Conservation (phyloP, 2,888 invertebrate genomes). For the Trachelus tabidus region DNA sequence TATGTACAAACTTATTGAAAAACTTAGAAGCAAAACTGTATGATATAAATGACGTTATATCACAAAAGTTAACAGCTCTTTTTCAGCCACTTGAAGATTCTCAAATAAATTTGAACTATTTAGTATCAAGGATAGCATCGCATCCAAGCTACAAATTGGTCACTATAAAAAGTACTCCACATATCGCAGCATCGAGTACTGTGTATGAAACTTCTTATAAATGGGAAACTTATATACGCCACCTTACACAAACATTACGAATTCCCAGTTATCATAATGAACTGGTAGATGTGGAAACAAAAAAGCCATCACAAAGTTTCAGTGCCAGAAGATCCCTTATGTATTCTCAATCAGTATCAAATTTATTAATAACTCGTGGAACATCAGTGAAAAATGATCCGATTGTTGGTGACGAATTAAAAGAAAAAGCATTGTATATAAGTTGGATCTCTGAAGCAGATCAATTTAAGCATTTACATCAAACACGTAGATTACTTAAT, state of each 20-base stretch:
- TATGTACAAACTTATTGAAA: constrained; percentile 57
- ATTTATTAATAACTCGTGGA: constrained; percentile 65
- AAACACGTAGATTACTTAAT: constrained; percentile 59
- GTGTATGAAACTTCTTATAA: constrained; percentile 59
- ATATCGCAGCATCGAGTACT: constrained; percentile 47
- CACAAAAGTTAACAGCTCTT: constrained; percentile 65
- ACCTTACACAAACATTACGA: constrained; percentile 54
- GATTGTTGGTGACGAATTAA: constrained; percentile 49
- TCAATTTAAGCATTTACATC: constrained; percentile 60
- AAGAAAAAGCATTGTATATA: constrained; percentile 58
- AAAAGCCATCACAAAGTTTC: constrained; percentile 27
- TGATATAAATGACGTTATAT: constrained; percentile 67
- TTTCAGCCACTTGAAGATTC: constrained; percentile 63
- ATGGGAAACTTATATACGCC: constrained; percentile 60
- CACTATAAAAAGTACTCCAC: constrained; percentile 65
- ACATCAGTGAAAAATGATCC: constrained; percentile 39
- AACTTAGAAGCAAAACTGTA: constrained; percentile 56
- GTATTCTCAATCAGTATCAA: constrained; percentile 52
- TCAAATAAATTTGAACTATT: constrained; percentile 44
- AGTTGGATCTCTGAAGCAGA: constrained; percentile 59
- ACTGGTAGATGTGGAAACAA: constrained; percentile 44
- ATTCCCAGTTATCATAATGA: constrained; percentile 33
- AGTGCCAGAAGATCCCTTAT: constrained; percentile 20
- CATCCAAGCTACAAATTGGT: constrained; percentile 68
- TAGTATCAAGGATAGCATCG: constrained; percentile 62